Evolutionary conservation across 2,888 invertebrate species (phyloP), one percentile per base, ranked within the genome.

Genomic region (Plusia festucae): DNA sequence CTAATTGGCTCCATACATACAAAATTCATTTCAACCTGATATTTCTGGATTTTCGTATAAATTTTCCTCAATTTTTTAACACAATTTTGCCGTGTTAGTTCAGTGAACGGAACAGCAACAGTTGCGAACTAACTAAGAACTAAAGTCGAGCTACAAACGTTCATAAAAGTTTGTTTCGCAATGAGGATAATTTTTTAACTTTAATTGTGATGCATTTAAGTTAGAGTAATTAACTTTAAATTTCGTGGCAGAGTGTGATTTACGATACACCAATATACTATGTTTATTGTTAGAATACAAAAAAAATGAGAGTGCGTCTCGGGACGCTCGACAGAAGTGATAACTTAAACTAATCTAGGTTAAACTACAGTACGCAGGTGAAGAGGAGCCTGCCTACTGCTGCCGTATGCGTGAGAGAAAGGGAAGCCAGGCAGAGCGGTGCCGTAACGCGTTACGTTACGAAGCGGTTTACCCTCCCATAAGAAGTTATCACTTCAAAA

Each of bases 101-200:
- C 59, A 65, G 55, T 15, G 49, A 66, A 51, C n/a, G 32, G 40
- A 49, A 63, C 20, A 55, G 60, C 54, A 76, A 73, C 57, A 68
- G 70, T 79, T 64, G 27, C 16, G 20, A 79, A 78, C 64, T 62
- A 65, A 73, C 55, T 65, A 79, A 80, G 78, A 68, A 77, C 73
- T 62, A 70, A 78, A 62, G 65, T 65, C 61, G n/a, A 56, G 20
- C 58, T n/a, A 9, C 73, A 61, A 73, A 65, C 46, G 66, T 61
- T 69, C 46, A 58, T 76, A 72, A 63, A 67, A 76, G 56, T 69
- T 79, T 53, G 55, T 59, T 69, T 56, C 22, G 49, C 18, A 40
- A 51, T 65, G 53, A 53, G 30, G 27, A 15, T 62, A 52, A 64
- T 60, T 74, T 53, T n/a, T 62, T 40, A 40, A 58, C 34, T 51